phyloP scores from a whole-genome alignment of 92 coral and sea anemone genomes.

The Umimayanthus chanpuru region DNA sequence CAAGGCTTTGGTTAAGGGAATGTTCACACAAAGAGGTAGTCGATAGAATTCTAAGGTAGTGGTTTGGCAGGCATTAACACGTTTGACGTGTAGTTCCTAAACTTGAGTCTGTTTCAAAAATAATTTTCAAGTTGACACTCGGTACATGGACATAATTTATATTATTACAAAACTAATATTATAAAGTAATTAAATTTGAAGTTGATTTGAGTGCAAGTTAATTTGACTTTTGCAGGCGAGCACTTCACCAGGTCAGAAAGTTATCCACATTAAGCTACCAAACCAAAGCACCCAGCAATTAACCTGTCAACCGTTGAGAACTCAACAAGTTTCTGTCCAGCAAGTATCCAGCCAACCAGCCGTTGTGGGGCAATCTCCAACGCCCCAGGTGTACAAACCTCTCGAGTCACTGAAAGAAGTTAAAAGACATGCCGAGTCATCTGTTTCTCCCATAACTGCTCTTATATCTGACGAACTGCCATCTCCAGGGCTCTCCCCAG shows the following conservation, averaged over 20 bases:
- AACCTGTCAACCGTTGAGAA: not conserved
- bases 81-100: too few species aligned
- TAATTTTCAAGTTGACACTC: too few species aligned
- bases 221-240: slow-evolving; percentile 21
- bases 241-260: slow-evolving; percentile 24
- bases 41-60: too few species aligned
- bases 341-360: slow-evolving; percentile 2
- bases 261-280: slow-evolving; percentile 36
- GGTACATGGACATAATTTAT: too few species aligned
- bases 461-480: slow-evolving; percentile 42
- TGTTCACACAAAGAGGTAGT: too few species aligned
- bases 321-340: not conserved
- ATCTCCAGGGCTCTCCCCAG: not conserved
- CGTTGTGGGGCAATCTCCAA: not conserved
- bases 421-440: slow-evolving; percentile 68
- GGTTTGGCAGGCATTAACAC: too few species aligned
- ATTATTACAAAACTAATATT: too few species aligned
- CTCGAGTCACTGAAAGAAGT: slow-evolving; percentile 80
- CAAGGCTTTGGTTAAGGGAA: too few species aligned
- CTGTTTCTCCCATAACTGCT: slow-evolving; percentile 79
- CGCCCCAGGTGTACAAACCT: slow-evolving; percentile 65
- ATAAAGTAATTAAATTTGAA: too few species aligned
- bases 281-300: slow-evolving; percentile 19
- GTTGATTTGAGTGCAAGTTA: not conserved
- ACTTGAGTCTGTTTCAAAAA: too few species aligned